These are phyloP conservation scores for Crypturellus tataupa DNA, from an alignment of 2,797 vertebrate genomes.

Conservation along the genomic window DNA sequence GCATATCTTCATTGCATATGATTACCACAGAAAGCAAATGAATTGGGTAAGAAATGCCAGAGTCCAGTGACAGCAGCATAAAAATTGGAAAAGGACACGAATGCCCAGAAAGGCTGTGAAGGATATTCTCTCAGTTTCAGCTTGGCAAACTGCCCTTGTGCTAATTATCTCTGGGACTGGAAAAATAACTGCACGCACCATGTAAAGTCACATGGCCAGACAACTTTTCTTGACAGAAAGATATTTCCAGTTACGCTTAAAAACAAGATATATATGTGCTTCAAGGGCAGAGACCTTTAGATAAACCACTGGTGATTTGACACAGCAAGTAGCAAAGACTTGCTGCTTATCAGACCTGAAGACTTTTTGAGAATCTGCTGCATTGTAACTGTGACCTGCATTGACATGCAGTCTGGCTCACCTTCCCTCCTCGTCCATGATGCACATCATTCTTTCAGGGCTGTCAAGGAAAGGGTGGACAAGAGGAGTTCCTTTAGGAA, in stretches of 20 bases:
- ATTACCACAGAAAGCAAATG: slow-evolving; percentile 87
- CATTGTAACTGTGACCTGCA: slow-evolving; percentile 81
- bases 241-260: slow-evolving; percentile 75
- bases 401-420: slow-evolving; percentile 85
- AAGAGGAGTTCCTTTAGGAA: slow-evolving; percentile 87
- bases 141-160: slow-evolving; percentile 78
- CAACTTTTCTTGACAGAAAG: slow-evolving; percentile 65
- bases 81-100: slow-evolving; percentile 78
- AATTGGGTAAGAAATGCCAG: slow-evolving; percentile 83
- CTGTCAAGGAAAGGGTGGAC: slow-evolving; percentile 85
- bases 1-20: slow-evolving; percentile 91
- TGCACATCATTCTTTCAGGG: slow-evolving; percentile 83
- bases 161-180: slow-evolving; percentile 82
- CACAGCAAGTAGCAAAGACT: slow-evolving; percentile 79
- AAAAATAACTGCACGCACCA: slow-evolving; percentile 78
- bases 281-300: slow-evolving; percentile 71
- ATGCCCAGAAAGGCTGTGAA: slow-evolving; percentile 65
- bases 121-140: slow-evolving; percentile 66
- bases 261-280: slow-evolving; percentile 74
- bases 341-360: slow-evolving; percentile 84
- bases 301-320: slow-evolving; percentile 76
- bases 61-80: slow-evolving; percentile 79
- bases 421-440: slow-evolving; percentile 75
- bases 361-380: slow-evolving; percentile 79
- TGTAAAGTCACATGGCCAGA: slow-evolving; percentile 62